Evolutionary conservation across 2,113 vertebrate species (phyloP), one percentile per base, ranked within the genome.

Genomic region (Pelodiscus sinensis): DNA sequence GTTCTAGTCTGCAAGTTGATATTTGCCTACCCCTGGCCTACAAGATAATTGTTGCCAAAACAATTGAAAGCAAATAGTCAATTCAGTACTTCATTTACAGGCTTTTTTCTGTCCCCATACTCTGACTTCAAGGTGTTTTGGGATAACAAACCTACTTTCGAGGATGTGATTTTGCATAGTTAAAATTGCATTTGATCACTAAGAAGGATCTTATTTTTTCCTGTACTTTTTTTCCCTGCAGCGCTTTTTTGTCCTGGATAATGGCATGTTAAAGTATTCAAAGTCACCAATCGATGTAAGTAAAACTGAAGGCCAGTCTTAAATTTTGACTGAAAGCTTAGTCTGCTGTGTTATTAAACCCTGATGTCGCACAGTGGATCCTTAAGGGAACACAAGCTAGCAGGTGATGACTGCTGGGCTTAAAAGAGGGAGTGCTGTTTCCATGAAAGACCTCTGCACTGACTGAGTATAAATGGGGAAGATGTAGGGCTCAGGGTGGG

Each of bases 241-340:
- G 99, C 98, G 99, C 4, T 99, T 99, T 98, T 99, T 99, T 97
- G 98, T 99, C 95, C 97, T 99, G 98, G 99, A 99, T 98, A 99
- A 99, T 88, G 99, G 99, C 92, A 99, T 99, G 97, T 97, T 99
- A 97, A 99, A 99, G 97, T 99, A 99, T 97, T 99, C 99, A 94
- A 99, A 99, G 97, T 99, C 99, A 85, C 99, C 99, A 85, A 98
- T 99, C 94, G 99, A 99, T 97, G 99, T 99, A 98, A 99, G 99
- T 99, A 98, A 95, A 94, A 52, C 52, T 68, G 57, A 91, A 92
- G 89, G 92, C 57, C 2, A 13, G 91, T 97, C 90, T 18, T 81
- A 85, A 84, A 93, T 77, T 51, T 92, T n/a, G 57, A 13, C 80
- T 96, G 81, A 55, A 92, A 90, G 90, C 93, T 89, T 91, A 21